A percentile compares a stretch with the other conserved stretches of the same genome.
Conservation (phyloP, 2,797 vertebrate genomes). For the Platyrinchus mystaceus region DNA sequence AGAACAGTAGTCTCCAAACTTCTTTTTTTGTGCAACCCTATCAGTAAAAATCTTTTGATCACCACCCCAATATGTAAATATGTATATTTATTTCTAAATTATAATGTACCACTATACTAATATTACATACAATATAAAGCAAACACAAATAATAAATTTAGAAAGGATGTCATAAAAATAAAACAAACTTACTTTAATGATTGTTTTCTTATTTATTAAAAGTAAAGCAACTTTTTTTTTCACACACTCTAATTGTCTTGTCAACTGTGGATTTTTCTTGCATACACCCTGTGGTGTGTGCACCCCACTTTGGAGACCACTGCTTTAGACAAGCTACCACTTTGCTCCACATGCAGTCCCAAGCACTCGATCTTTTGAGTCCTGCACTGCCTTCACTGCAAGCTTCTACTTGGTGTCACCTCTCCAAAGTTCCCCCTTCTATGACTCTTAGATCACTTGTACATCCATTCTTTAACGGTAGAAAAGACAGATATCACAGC, state of each 20-base stretch:
- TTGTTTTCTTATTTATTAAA: not conserved
- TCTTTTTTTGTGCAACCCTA: not conserved
- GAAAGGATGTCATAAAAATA: not conserved
- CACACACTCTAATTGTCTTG: not conserved
- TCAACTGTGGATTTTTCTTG: not conserved
- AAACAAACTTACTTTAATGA: not conserved
- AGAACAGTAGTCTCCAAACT: not conserved
- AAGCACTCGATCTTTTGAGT: not conserved
- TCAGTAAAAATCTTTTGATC: not conserved
- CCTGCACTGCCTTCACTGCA: not conserved
- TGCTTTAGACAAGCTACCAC: not conserved
- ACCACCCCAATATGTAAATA: not conserved
- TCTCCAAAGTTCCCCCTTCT: not conserved
- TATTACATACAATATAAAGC: not conserved
- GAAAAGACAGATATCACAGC: not conserved
- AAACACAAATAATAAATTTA: not conserved
- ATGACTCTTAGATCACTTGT: not conserved
- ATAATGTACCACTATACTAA: not conserved
- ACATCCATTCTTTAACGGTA: not conserved
- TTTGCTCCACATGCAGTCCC: not conserved
- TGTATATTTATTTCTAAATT: not conserved
- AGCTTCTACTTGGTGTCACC: not conserved
- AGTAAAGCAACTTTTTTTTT: not conserved
- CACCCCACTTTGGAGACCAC: not conserved
- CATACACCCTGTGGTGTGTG: not conserved